Base-by-base conservation (phyloP, 2,797 vertebrate genomes). In the Ctenopoma kingsleyae region DNA sequence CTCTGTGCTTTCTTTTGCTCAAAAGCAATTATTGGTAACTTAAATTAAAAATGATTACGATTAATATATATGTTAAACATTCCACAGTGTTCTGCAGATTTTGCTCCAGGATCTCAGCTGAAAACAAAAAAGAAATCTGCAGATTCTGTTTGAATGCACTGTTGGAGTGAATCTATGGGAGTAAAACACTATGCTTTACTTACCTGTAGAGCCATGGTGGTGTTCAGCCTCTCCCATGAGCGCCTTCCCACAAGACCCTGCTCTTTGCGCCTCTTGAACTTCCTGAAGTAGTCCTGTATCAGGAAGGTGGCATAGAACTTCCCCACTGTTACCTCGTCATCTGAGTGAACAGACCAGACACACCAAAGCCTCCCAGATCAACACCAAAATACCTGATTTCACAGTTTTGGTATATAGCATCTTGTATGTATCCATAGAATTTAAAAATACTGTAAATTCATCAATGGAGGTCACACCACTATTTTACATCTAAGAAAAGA, bases 221-320 rank as follows among this genome's bases (percentile, higher is more conserved):
- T 96, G 94, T 97, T 98, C 61, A 92, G 71, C 51, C 80, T 89
- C 92, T 97, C 95, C 93, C 95, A 94, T 5, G 96, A 95, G 87
- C 94, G 94, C 73, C 94, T 95, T 86, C 97, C 98, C 91, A 98
- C 96, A 90, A 99, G 94, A 86, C 98, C 98, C 96, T 98, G 96
- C 93, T 99, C 98, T 95, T 99, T 99, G 93, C 98, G 97, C 93
- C 96, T 98, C 96, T 98, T 99, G 96, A 99, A 99, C 96, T 99
- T 99, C 94, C 98, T 98, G 96, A 99, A 99, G 96, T 99, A 99
- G 96, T 99, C 98, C 96, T 99, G 98, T 96, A 99, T 99, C 96
- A 99, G 97, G 96, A 99, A 99, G 94, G 98, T 99, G 96, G 98
- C 98, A 95, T 99, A 99, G 96, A 99, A 99, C 97, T 99, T 99